Conservation (phyloP, 1,140 invertebrate genomes). For the Leptinotarsa texana region DNA sequence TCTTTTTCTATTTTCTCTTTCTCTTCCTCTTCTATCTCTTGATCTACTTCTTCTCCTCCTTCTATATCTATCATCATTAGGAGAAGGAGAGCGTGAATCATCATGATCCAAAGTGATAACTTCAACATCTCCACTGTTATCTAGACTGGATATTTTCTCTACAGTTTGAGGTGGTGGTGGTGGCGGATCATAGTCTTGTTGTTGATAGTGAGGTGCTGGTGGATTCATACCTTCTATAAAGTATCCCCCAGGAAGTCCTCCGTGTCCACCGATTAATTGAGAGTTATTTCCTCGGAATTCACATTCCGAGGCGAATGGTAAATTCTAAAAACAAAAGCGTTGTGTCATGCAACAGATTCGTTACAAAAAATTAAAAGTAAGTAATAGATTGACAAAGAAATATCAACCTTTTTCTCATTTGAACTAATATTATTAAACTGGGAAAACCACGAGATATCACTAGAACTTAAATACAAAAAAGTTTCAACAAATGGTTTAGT, state of each 20-base stretch:
- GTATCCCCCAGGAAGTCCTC: not conserved
- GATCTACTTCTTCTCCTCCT: slow-evolving; percentile 59
- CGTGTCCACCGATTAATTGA: slow-evolving; percentile 17
- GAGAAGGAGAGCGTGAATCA: slow-evolving; percentile 63
- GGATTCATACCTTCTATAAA: slow-evolving; percentile 38
- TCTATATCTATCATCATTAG: slow-evolving; percentile 59
- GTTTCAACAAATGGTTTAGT: too few relatives aligned
- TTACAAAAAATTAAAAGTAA: slow-evolving; percentile 22
- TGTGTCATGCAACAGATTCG: not conserved
- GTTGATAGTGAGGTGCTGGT: slow-evolving; percentile 40
- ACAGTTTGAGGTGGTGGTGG: slow-evolving; percentile 61
- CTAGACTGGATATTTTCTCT: slow-evolving; percentile 47
- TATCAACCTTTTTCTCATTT: too few relatives aligned
- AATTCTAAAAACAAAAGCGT: slow-evolving; percentile 56
- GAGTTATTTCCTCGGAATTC: slow-evolving; percentile 61
- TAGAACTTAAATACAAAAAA: too few relatives aligned
- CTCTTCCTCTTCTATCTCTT: slow-evolving; percentile 52
- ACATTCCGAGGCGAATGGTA: slow-evolving; percentile 71
- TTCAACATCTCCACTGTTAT: slow-evolving; percentile 51
- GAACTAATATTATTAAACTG: too few relatives aligned
- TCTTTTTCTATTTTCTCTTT: slow-evolving; percentile 50
- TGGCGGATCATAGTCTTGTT: slow-evolving; percentile 57
- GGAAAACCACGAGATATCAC: too few relatives aligned
- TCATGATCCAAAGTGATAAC: slow-evolving; percentile 62
- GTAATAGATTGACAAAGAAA: slow-evolving; percentile 6